phyloP scores from a whole-genome alignment of 2,113 vertebrate genomes.

The Psilopogon haemacephalus region DNA sequence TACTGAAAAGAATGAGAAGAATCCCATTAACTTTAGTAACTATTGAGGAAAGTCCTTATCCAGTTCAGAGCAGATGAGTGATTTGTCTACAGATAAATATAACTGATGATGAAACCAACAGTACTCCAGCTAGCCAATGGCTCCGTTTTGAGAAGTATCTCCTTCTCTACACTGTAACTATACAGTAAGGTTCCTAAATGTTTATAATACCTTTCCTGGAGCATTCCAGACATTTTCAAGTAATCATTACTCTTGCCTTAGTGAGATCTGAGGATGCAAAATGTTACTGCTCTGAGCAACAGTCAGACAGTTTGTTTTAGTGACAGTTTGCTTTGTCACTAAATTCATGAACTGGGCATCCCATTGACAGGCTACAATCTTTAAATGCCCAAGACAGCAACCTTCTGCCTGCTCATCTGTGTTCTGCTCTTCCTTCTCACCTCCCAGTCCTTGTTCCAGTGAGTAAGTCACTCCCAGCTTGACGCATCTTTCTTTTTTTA shows the following conservation, averaged over 20 bases:
- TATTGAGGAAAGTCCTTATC: not conserved
- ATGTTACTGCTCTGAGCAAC: not conserved
- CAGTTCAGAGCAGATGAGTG: not conserved
- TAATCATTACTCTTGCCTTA: not conserved
- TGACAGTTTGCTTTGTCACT: not conserved
- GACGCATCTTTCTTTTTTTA: not conserved
- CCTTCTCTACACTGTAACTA: not conserved
- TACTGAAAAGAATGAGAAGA: not conserved
- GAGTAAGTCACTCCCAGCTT: not conserved
- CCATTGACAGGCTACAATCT: not conserved
- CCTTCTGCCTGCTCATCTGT: not conserved
- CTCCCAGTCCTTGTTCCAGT: not conserved
- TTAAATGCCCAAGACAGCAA: not conserved
- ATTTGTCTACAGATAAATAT: not conserved
- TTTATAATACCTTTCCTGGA: not conserved
- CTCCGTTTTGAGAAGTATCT: not conserved
- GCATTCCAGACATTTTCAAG: not conserved
- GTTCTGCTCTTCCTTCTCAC: not conserved
- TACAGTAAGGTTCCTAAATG: not conserved
- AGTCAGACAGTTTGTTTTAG: no score
- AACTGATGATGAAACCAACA: not conserved
- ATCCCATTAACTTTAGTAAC: not conserved
- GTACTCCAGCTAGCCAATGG: not conserved
- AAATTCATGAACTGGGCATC: not conserved
- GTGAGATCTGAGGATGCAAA: not conserved